Percentiles rank a stretch among this genome's conserved stretches.
Conservation (phyloP, 2,888 invertebrate species). For the Cancer borealis region DNA sequence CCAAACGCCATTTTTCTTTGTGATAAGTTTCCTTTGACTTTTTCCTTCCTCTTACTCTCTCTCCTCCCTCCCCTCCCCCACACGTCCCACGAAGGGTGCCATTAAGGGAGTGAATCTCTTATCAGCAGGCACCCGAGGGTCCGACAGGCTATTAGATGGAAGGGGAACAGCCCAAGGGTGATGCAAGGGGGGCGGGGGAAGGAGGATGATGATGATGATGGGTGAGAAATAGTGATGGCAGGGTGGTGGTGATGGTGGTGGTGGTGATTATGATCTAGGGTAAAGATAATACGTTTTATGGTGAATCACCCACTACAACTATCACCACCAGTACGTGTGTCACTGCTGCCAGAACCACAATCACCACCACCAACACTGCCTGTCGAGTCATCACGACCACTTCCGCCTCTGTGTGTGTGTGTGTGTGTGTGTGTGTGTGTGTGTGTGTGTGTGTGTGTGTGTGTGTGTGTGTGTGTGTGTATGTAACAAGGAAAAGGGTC, state of each 20-base stretch:
- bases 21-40: conserved; percentile 15
- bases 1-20: background rate
- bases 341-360: too few species aligned
- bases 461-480: too few species aligned
- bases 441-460: too few species aligned
- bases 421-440: too few species aligned
- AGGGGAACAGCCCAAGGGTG: background rate
- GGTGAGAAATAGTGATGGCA: too few species aligned
- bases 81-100: background rate
- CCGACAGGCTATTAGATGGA: background rate
- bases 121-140: background rate
- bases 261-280: background rate
- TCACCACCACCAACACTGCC: too few species aligned
- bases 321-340: too few species aligned
- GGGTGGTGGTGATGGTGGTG: background rate
- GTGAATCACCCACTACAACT: too few species aligned
- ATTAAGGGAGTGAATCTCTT: conserved; percentile 5
- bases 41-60: background rate
- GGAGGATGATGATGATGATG: background rate
- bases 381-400: too few species aligned
- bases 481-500: too few species aligned
- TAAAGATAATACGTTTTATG: too few species aligned
- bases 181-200: background rate
- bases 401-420: too few species aligned
- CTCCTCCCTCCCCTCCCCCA: background rate